Evolutionary conservation across 2,888 invertebrate genomes (phyloP), one percentile per base, ranked within the genome.

Genomic region (Oscheius sp.): DNA sequence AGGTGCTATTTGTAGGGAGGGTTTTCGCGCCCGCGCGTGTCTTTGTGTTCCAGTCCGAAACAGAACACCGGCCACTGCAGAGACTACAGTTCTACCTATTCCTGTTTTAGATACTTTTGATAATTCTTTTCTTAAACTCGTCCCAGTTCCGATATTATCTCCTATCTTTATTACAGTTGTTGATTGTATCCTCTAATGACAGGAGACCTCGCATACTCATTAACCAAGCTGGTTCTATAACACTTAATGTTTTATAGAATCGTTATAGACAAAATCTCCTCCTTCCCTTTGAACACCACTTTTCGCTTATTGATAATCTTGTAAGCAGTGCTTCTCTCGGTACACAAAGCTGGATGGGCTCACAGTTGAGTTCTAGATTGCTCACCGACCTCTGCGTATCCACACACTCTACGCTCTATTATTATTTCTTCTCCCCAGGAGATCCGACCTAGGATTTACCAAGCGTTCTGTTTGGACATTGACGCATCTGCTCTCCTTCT

Each of bases 11-110:
- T 59, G 59, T 41, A 41, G 59, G 50, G 44, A 32, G 44, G 59
- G 59, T 59, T 59, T 59, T 59, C 28, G 59, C 59, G 59, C 59
- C 59, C 30, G 59, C 59, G 59, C 59, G 59, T 33, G 44, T 59
- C 59, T 44, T 41, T 59, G 28, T 44, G 59, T 59, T 59, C 59
- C 59, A 30, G 59, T 59, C 28, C 26, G 59, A 59, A 59, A 59
- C 44, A 14, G 59, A 59, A 59, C 59, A 59, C 59, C 59, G 59
- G 30, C 22, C 54, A 54, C 54, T 59, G 41, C n/a, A n/a, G n/a
- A n/a, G n/a, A n/a, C 57, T 57, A 57, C 38, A 38, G 57, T 26
- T 26, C 8, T 47, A 50, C 22, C 17, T 22, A 26, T 50, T 50
- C 26, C 50, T 50, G 41, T 41, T 41, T 20, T 20, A 6, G 41